These are phyloP conservation scores for Aurelia aurita complex sp. Pacific DNA, from an alignment of 30 jellyfish, hydroid and myxozoan species.

Conservation along the genomic window DNA sequence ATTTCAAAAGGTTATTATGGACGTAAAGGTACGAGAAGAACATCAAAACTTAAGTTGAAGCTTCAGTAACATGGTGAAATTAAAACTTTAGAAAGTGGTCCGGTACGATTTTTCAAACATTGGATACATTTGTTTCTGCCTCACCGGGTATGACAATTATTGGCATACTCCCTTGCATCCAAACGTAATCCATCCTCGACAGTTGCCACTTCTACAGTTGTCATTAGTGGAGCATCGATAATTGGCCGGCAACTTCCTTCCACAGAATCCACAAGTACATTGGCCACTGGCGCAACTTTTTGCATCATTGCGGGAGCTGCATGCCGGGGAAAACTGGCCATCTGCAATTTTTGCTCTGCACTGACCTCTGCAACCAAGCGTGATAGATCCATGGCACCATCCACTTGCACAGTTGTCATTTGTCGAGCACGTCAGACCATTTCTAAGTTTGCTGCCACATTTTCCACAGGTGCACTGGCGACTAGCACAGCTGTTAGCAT, in stretches of 20 bases:
- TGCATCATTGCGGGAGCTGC: too few species aligned
- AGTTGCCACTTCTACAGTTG: not conserved
- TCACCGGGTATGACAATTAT: too few species aligned
- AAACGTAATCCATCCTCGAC: not conserved
- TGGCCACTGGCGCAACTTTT: constrained; percentile 2
- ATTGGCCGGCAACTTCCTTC: not conserved
- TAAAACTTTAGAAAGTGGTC: too few species aligned
- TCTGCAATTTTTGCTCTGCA: not conserved
- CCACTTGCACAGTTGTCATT: constrained; percentile 11
- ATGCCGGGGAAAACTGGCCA: not conserved
- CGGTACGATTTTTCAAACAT: too few species aligned
- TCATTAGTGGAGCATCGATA: not conserved
- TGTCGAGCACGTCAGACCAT: not conserved
- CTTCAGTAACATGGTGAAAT: too few species aligned
- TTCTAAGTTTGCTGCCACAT: not conserved
- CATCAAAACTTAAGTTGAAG: too few species aligned
- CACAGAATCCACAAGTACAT: constrained; percentile 1
- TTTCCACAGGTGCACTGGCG: constrained; percentile 1
- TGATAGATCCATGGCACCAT: not conserved
- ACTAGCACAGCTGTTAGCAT: not conserved
- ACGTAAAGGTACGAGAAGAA: too few species aligned
- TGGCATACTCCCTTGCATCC: not conserved
- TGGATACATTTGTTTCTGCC: too few species aligned
- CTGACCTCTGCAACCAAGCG: not conserved
- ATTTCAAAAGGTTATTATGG: too few species aligned